Conservation (phyloP, 2,888 invertebrate species). For the Spilarctia lutea region DNA sequence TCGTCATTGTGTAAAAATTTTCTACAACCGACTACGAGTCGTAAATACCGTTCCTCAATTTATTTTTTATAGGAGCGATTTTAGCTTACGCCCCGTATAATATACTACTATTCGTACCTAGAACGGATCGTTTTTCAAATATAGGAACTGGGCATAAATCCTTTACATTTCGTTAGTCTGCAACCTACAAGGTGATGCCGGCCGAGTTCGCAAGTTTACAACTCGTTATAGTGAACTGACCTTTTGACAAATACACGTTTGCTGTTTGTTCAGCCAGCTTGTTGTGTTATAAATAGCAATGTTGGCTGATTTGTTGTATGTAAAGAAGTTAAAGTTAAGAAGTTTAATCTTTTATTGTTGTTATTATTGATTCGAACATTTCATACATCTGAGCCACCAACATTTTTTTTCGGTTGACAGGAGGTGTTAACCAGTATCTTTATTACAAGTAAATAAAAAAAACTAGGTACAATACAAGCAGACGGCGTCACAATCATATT, state of each 20-base stretch:
- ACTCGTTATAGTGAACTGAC: constrained; percentile 62
- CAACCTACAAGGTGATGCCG: constrained; percentile 33
- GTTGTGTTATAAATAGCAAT: constrained; percentile 15
- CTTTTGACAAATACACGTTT: constrained; percentile 51
- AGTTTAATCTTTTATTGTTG: neutral
- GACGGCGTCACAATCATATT: neutral
- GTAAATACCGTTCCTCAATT: too few relatives aligned
- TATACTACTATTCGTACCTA: too few relatives aligned
- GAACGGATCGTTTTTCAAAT: too few relatives aligned
- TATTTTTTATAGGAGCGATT: too few relatives aligned
- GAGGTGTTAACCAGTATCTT: neutral
- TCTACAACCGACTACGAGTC: too few relatives aligned
- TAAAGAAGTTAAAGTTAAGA: neutral
- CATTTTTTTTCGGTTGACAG: neutral
- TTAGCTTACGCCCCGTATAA: too few relatives aligned
- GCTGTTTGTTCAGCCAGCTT: constrained; percentile 37
- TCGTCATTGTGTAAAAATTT: too few relatives aligned
- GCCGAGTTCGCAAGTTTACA: constrained; percentile 55
- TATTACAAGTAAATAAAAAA: neutral
- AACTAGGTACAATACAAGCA: neutral
- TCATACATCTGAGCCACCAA: neutral
- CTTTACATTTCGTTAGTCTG: constrained; percentile 42
- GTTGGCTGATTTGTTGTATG: neutral
- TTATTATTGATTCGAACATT: neutral
- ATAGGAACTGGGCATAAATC: too few relatives aligned